These are phyloP conservation scores for Drosophila yakuba DNA, from an alignment of 1,140 invertebrate genomes.

Conservation along the genomic window DNA sequence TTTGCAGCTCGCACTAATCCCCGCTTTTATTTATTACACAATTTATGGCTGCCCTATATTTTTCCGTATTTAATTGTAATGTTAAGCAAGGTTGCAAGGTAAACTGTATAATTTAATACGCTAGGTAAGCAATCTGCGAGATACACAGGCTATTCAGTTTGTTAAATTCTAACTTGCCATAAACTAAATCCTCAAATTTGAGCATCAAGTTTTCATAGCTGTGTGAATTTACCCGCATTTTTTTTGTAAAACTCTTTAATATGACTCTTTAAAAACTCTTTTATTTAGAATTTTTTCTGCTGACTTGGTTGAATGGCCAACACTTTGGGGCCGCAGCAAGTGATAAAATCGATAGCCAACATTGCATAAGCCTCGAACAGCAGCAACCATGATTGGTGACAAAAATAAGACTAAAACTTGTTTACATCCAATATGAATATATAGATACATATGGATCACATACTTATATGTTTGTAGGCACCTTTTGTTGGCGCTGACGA, in stretches of 20 bases:
- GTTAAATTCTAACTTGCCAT: no score
- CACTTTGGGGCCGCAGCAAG: neutral
- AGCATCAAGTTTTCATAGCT: no score
- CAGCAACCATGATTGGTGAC: constrained; percentile 8
- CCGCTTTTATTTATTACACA: neutral
- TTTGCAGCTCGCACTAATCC: constrained; percentile 4
- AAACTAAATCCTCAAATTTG: no score
- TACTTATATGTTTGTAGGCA: constrained; percentile 12
- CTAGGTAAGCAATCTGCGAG: neutral
- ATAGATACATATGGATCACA: constrained; percentile 11
- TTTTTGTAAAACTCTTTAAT: no score
- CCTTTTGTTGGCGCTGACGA: constrained; percentile 8
- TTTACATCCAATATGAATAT: constrained; percentile 34
- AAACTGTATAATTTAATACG: neutral
- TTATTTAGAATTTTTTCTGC: no score
- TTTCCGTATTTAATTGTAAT: constrained; percentile 3
- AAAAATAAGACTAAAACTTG: constrained; percentile 29
- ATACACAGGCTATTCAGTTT: no score
- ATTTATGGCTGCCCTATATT: constrained; percentile 1
- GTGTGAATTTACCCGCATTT: no score
- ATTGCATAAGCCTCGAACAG: constrained; percentile 29
- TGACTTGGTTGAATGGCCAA: no score
- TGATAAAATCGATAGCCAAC: constrained; percentile 16
- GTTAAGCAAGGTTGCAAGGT: constrained; percentile 1
- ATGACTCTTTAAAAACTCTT: no score